Evolutionary conservation across 1,140 invertebrate genomes (phyloP), one percentile per base, ranked within the genome.

Genomic region (Ruditapes philippinarum): DNA sequence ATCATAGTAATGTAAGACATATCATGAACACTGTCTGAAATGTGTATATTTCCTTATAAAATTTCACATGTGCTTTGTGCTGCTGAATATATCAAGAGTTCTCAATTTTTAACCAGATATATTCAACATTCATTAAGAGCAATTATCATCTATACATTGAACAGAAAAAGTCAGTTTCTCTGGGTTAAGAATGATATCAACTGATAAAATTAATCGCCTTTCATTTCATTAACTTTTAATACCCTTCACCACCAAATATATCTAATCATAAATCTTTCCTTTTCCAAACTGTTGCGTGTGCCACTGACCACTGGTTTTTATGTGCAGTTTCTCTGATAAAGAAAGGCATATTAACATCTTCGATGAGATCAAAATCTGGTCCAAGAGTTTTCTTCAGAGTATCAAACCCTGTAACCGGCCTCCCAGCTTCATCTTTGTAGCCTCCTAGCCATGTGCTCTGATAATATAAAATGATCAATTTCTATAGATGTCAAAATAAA

Each of bases 251-350:
- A 22, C 9, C 9, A 51, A 11, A 22, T 51, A 51, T 51, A 51
- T 51, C n/a, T n/a, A n/a, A n/a, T n/a, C n/a, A n/a, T n/a, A n/a
- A n/a, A n/a, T n/a, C n/a, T n/a, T 95, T 96, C 78, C 93, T 91
- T 86, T 90, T 93, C 95, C 95, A 96, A 12, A 96, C 94, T 11
- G 95, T 96, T 17, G 93, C 93, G 89, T 96, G 95, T 38, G 94
- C 93, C n/a, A 96, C 94, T 38, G 94, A 94, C 93, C 94, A 95
- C 89, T 96, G 95, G 82, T 95, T 94, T 87, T 96, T 96, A n/a
- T 95, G 89, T 25, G 92, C 92, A 38, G 95, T 96, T 90, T 96
- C 95, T 85, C 94, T 90, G 38, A 96, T 95, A 62, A 95, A 89
- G 81, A 96, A 95, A 5, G 95, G 95, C 92, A 96, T 93, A 65